Percentiles rank a stretch among this genome's conserved stretches.
Evolutionary conservation across 2,113 vertebrate genomes (phyloP).

Genomic region (Cololabis saira): DNA sequence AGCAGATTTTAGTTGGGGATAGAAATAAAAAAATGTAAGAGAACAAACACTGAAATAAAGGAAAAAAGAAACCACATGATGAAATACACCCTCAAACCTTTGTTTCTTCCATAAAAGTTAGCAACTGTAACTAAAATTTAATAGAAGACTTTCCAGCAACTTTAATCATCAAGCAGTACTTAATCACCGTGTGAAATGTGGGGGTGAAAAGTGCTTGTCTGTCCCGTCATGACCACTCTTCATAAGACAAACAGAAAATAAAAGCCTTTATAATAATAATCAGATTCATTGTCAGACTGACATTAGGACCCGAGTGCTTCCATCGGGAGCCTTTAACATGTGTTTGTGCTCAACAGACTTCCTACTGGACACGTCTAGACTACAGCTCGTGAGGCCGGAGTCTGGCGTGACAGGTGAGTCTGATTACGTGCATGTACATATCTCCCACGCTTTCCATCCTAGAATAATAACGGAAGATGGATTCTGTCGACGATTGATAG

Average conservation of each 20-base stretch:
- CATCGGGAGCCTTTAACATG: conserved; percentile 36
- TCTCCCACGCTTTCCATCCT: not conserved
- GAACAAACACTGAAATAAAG: too few species aligned
- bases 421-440: conserved; percentile 6
- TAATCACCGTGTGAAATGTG: too few species aligned
- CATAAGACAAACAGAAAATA: conserved; percentile 25
- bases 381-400: conserved; percentile 27
- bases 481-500: not conserved
- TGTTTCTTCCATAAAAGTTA: too few species aligned
- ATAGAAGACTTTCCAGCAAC: too few species aligned
- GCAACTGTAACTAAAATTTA: too few species aligned
- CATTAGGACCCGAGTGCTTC: conserved; percentile 12
- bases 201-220: too few species aligned
- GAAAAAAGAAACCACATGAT: too few species aligned
- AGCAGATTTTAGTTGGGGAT: too few species aligned
- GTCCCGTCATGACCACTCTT: conserved; percentile 5
- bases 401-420: conserved; percentile 1
- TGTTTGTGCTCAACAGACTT: conserved; percentile 41
- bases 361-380: conserved; percentile 28
- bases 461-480: conserved; percentile 3
- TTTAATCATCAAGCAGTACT: too few species aligned
- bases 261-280: conserved; percentile 23
- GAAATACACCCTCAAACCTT: too few species aligned
- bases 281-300: conserved; percentile 14
- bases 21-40: too few species aligned